A percentile compares a stretch with the other conserved stretches of the same genome.
Evolutionary conservation across 2,797 vertebrate genomes (phyloP).

Genomic region (Bufotes viridis): DNA sequence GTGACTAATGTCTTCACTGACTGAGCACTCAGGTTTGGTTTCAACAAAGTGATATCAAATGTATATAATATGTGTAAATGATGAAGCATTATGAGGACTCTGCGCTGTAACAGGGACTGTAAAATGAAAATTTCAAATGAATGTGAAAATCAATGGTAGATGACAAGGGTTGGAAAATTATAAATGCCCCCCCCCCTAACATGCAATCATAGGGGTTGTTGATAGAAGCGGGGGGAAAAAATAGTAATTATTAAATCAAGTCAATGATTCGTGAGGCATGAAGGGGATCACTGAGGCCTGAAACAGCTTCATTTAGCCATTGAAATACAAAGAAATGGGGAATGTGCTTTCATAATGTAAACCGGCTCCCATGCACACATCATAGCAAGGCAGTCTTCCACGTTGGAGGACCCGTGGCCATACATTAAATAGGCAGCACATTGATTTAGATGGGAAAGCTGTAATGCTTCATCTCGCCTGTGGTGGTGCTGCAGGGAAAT

Average conservation of each 20-base stretch:
- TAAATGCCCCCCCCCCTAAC: conserved; percentile 8
- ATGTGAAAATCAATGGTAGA: conserved; percentile 46
- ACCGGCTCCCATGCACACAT: not conserved
- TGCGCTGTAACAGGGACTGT: not conserved
- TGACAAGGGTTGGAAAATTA: conserved; percentile 27
- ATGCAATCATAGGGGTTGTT: conserved; percentile 16
- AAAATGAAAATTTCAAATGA: conserved; percentile 26
- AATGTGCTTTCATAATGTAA: conserved; percentile 2
- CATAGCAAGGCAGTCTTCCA: not conserved
- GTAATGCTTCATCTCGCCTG: not conserved
- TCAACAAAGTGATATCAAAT: too few relatives aligned
- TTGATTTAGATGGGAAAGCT: too few relatives aligned
- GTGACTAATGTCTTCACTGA: not conserved
- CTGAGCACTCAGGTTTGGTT: not conserved
- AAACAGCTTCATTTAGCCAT: conserved; percentile 24
- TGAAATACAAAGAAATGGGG: not conserved
- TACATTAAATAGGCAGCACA: not conserved
- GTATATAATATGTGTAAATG: not conserved
- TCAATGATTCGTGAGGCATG: conserved; percentile 47
- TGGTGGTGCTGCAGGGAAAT: not conserved
- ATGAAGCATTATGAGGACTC: not conserved
- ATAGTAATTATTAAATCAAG: conserved; percentile 48
- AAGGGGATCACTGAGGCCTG: conserved; percentile 35
- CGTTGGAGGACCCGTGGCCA: not conserved
- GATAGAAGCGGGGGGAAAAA: conserved; percentile 3